phyloP scores from a whole-genome alignment of 2,113 vertebrate genomes.

The Lophotis ruficrista region DNA sequence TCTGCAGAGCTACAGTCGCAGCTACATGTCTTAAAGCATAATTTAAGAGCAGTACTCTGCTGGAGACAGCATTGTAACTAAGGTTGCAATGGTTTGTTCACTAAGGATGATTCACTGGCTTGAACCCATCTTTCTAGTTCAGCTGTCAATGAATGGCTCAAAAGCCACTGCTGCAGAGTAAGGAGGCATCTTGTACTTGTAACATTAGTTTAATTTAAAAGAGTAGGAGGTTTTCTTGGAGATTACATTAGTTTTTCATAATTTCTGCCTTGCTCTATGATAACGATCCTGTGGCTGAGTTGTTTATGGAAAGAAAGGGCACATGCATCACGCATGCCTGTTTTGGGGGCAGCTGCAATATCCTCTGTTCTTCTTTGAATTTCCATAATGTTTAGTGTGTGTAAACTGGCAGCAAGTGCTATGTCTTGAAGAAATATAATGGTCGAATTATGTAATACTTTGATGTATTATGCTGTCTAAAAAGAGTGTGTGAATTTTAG shows the following conservation, averaged over 20 bases:
- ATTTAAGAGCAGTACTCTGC: neutral
- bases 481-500: neutral
- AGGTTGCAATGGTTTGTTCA: neutral
- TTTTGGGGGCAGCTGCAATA: neutral
- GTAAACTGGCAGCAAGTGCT: neutral
- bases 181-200: neutral
- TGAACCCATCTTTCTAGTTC: neutral
- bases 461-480: neutral
- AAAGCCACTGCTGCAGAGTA: neutral
- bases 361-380: neutral
- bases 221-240: neutral
- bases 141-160: neutral
- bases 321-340: rapidly evolving
- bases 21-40: neutral
- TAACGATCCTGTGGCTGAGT: neutral
- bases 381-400: neutral
- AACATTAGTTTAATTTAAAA: neutral
- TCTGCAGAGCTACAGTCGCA: neutral
- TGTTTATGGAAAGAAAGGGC: neutral
- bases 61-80: neutral
- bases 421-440: neutral
- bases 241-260: neutral
- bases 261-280: neutral
- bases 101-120: neutral
- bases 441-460: neutral